These are phyloP conservation scores for Salminus brasiliensis DNA, from an alignment of 2,113 vertebrate species.

Conservation along the genomic window DNA sequence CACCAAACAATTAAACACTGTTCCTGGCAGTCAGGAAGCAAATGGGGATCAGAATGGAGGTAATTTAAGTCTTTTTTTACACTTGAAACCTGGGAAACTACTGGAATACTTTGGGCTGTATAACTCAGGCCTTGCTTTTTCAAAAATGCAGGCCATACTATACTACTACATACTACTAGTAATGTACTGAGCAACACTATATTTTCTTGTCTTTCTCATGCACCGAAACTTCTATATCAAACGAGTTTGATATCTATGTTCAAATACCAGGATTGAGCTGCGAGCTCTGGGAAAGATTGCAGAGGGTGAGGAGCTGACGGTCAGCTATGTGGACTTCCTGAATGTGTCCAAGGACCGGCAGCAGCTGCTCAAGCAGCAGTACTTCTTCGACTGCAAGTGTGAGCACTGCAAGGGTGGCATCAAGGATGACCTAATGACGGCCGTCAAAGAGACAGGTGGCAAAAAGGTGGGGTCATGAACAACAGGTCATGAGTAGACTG, in stretches of 20 bases:
- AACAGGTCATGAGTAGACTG: no score
- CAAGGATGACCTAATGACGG: constrained; percentile 88
- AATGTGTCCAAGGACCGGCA: constrained; percentile 84
- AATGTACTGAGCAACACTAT: no score
- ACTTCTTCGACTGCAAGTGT: constrained; percentile 89
- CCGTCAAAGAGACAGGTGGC: constrained; percentile 69
- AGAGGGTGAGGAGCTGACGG: constrained; percentile 85
- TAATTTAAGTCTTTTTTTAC: no score
- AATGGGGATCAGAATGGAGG: no score
- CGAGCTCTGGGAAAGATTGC: constrained; percentile 84
- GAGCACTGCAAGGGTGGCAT: constrained; percentile 84
- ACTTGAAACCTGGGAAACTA: no score
- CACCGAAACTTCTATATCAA: background rate
- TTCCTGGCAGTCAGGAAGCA: no score
- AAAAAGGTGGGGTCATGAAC: constrained; percentile 73
- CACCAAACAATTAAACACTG: no score
- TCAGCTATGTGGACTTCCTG: constrained; percentile 94
- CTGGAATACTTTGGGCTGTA: no score
- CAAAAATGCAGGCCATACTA: no score
- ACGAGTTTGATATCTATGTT: background rate
- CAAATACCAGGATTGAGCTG: constrained; percentile 86
- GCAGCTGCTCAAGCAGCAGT: constrained; percentile 82
- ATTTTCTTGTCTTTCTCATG: background rate
- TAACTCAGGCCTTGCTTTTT: no score
- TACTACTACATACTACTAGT: no score